Conservation (phyloP, 2,797 vertebrate species). For the Crenichthys baileyi region DNA sequence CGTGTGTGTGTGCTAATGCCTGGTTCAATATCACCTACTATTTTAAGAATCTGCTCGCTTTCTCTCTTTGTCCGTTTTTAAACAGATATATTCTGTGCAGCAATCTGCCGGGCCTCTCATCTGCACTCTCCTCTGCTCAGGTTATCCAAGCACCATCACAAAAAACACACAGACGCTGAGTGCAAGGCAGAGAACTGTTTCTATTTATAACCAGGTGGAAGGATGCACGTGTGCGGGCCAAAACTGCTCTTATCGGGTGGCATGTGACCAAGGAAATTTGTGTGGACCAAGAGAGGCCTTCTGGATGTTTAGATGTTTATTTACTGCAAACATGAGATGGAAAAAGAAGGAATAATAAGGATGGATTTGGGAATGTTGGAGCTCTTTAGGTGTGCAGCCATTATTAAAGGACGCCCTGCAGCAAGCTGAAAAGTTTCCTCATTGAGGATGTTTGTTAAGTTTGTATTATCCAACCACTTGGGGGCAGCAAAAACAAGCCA, state of each 20-base stretch:
- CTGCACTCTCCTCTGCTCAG: conserved; percentile 9
- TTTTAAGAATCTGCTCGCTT: conserved; percentile 72
- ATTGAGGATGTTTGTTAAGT: neutral
- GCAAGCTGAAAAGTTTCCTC: conserved; percentile 3
- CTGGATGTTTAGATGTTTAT: conserved; percentile 35
- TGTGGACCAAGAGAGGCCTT: conserved; percentile 8
- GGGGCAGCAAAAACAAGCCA: neutral
- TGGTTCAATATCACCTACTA: conserved; percentile 77
- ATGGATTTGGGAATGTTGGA: conserved; percentile 16
- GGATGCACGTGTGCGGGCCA: conserved; percentile 64
- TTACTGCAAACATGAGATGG: conserved; percentile 23
- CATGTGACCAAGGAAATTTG: conserved; percentile 17
- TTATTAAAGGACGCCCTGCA: conserved; percentile 1
- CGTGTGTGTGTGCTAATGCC: conserved; percentile 66
- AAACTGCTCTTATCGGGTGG: conserved; percentile 40
- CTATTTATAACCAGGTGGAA: conserved; percentile 74
- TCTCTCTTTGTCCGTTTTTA: conserved; percentile 42
- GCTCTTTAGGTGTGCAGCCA: conserved; percentile 52
- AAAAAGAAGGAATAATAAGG: neutral
- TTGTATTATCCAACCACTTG: conserved; percentile 4
- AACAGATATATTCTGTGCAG: conserved; percentile 17
- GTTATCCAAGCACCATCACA: conserved; percentile 21
- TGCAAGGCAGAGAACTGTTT: conserved; percentile 38
- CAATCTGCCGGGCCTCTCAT: conserved; percentile 5
- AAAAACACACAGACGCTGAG: conserved; percentile 18